These are phyloP conservation scores for Halichoeres trimaculatus DNA, from an alignment of 2,113 vertebrate species.

Conservation along the genomic window DNA sequence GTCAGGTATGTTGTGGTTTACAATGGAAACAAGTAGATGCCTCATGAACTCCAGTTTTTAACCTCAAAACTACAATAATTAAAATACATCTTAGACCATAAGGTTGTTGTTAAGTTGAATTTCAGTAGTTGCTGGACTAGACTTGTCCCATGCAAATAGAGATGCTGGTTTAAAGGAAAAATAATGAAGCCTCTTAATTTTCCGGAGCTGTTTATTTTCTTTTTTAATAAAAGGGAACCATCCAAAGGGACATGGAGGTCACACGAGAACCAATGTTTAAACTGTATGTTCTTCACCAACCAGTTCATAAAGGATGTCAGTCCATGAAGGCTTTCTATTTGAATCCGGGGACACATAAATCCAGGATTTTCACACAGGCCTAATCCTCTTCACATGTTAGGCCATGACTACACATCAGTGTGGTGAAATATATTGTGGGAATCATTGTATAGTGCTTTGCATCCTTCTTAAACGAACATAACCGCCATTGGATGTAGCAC, in stretches of 20 bases:
- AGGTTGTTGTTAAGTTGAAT: no score
- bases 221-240: neutral
- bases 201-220: neutral
- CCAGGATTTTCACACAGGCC: neutral
- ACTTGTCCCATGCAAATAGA: no score
- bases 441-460: conserved; percentile 36
- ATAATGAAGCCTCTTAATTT: no score
- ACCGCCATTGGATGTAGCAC: conserved; percentile 10
- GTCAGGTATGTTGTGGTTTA: no score
- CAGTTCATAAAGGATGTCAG: neutral
- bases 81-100: no score
- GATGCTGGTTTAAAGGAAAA: no score
- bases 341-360: neutral
- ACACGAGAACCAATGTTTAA: neutral
- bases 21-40: no score
- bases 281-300: neutral
- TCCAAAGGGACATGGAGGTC: neutral
- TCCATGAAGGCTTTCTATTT: neutral
- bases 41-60: no score
- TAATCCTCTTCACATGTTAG: conserved; percentile 9
- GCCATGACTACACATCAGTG: neutral
- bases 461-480: conserved; percentile 36
- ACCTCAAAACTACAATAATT: no score
- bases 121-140: no score
- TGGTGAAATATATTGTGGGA: conserved; percentile 37